Conservation (phyloP, 2,113 vertebrate genomes). For the Salvelinus sp. region DNA sequence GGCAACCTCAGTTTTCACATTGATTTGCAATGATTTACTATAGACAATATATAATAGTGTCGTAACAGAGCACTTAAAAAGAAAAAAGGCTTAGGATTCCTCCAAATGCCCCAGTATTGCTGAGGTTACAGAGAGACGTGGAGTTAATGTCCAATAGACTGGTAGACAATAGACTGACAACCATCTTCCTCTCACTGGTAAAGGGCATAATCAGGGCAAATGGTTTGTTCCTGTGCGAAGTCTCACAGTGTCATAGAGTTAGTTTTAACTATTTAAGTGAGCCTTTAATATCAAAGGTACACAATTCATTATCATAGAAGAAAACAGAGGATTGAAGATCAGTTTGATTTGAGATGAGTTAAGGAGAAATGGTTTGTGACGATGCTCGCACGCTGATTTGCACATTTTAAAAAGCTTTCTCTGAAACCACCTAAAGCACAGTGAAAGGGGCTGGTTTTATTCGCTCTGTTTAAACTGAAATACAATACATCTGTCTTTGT, state of each 20-base stretch:
- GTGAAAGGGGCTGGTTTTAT: not conserved
- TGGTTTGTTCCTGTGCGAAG: not conserved
- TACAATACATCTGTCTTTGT: not conserved
- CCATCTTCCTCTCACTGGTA: not conserved
- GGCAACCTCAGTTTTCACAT: not conserved
- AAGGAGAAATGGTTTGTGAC: not conserved
- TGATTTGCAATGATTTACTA: not conserved
- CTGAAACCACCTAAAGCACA: not conserved
- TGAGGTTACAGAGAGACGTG: not conserved
- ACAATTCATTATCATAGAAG: not conserved
- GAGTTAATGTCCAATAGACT: not conserved
- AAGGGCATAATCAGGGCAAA: not conserved
- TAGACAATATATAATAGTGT: too few species aligned
- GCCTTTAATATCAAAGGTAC: not conserved
- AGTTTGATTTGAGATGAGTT: not conserved
- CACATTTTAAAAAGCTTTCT: not conserved
- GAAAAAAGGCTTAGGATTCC: too few species aligned
- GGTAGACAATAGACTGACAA: not conserved
- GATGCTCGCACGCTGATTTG: not conserved
- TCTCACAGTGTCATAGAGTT: not conserved
- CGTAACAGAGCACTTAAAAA: too few species aligned
- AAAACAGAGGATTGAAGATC: not conserved
- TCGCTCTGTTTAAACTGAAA: not conserved
- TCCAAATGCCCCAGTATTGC: not conserved
- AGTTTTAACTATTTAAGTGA: not conserved